These are phyloP conservation scores for Megaptera novaeangliae DNA, from an alignment of 2,113 vertebrate genomes.

Conservation along the genomic window DNA sequence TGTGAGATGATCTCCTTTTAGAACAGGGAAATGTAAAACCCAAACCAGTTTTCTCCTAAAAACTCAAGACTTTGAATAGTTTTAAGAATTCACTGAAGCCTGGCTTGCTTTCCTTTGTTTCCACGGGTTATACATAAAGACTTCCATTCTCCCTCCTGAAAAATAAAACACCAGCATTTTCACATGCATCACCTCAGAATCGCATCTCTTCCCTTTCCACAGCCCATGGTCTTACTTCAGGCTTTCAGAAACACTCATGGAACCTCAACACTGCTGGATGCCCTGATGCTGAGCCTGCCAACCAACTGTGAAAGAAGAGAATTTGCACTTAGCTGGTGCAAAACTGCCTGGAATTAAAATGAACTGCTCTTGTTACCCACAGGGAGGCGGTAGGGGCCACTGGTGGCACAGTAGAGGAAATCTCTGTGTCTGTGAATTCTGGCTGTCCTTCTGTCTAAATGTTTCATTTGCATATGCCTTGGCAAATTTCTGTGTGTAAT, in stretches of 20 bases:
- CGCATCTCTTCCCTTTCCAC: not conserved
- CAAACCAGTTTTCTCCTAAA: not conserved
- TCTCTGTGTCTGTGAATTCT: not conserved
- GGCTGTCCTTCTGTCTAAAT: not conserved
- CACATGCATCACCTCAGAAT: not conserved
- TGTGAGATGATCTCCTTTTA: not conserved
- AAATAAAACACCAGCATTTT: not conserved
- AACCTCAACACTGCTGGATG: not conserved
- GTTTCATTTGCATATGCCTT: not conserved
- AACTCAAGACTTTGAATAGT: not conserved
- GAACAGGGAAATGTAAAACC: not conserved
- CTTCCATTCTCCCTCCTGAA: not conserved
- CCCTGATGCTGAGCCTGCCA: not conserved
- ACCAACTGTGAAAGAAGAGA: conserved; percentile 17
- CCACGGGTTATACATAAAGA: not conserved
- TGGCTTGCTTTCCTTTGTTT: conserved; percentile 4
- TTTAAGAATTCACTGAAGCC: not conserved
- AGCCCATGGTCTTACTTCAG: not conserved
- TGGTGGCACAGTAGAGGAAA: not conserved
- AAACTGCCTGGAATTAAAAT: not conserved
- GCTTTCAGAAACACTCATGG: conserved; percentile 10
- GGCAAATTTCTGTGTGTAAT: not conserved
- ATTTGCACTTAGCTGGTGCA: conserved; percentile 27
- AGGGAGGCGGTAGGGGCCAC: not conserved
- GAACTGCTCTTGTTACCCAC: not conserved